Conservation (phyloP, 2,113 vertebrate species). For the Lucifuga dentata region DNA sequence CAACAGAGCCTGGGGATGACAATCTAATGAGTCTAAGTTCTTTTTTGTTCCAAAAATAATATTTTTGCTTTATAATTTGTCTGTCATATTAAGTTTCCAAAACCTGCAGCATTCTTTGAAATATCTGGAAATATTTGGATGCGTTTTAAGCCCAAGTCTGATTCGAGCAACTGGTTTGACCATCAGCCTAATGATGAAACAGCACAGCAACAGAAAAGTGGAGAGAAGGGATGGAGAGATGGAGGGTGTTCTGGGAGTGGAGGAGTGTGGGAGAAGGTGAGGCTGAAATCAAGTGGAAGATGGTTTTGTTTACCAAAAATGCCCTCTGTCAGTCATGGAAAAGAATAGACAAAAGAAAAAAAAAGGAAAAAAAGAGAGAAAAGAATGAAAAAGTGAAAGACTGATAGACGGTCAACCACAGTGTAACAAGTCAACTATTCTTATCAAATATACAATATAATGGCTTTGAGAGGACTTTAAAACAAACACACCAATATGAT, state of each 20-base stretch:
- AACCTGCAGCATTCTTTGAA: background rate
- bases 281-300: conserved; percentile 79
- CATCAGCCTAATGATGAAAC: conserved; percentile 72
- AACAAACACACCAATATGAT: conserved; percentile 47
- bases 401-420: conserved; percentile 78
- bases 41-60: background rate
- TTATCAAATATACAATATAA: conserved; percentile 37
- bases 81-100: background rate
- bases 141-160: conserved; percentile 67
- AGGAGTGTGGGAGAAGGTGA: conserved; percentile 39
- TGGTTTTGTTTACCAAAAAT: conserved; percentile 88
- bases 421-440: conserved; percentile 59
- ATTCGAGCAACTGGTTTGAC: conserved; percentile 72
- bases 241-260: conserved; percentile 40
- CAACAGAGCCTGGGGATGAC: too few relatives aligned
- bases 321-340: conserved; percentile 89
- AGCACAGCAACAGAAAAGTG: conserved; percentile 74
- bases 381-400: conserved; percentile 81
- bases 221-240: conserved; percentile 42
- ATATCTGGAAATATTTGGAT: background rate
- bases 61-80: background rate
- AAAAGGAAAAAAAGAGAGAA: conserved; percentile 65
- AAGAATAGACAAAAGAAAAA: conserved; percentile 81
- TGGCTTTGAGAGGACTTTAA: conserved; percentile 33
- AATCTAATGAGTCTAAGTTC: too few relatives aligned